Conservation (phyloP, 1,140 invertebrate species). For the Apis mellifera region Amel_HAv3.1 CM009938.2:1046001-1046500, state of each 20-base stretch:
- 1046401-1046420: too few species aligned
- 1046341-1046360: constrained; percentile 60
- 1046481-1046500: neutral
- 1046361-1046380: constrained; percentile 26
- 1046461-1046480: neutral
- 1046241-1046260: constrained; percentile 16
- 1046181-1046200: constrained; percentile 28
- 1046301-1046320: constrained; percentile 15
- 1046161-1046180: constrained; percentile 22
- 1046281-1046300: constrained; percentile 38
- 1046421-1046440: neutral
- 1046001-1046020: too few species aligned
- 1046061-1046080: constrained; percentile 39
- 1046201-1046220: neutral
- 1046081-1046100: neutral
- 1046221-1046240: too few species aligned
- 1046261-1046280: constrained; percentile 21
- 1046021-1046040: too few species aligned
- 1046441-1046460: too few species aligned
- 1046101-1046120: constrained; percentile 22
- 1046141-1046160: constrained; percentile 37
- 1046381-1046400: constrained; percentile 19
- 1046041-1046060: constrained; percentile 25
- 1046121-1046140: constrained; percentile 42
- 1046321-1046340: constrained; percentile 59